Evolutionary conservation across 2,797 vertebrate genomes (phyloP).

Genomic region (Ateles fusciceps): DNA sequence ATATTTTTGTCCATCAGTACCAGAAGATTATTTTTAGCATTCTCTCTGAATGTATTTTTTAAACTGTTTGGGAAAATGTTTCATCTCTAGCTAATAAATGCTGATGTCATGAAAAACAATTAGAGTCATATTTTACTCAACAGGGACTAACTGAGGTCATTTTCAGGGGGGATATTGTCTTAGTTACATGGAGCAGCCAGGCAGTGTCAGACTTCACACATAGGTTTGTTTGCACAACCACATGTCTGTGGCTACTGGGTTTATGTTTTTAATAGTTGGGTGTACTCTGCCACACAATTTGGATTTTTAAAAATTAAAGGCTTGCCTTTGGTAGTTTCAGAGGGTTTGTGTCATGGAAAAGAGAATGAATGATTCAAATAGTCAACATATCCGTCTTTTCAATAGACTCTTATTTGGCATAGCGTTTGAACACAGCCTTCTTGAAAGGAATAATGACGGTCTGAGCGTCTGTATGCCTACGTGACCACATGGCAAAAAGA

Average conservation of each 20-base stretch:
- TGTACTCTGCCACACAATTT: constrained; percentile 29
- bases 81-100: background rate
- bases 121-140: background rate
- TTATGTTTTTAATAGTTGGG: constrained; percentile 63
- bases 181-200: background rate
- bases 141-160: background rate
- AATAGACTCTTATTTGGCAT: background rate
- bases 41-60: background rate
- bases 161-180: background rate
- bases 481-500: background rate
- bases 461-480: background rate
- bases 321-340: constrained; percentile 35
- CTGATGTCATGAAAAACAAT: constrained; percentile 9
- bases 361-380: constrained; percentile 51
- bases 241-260: constrained; percentile 49
- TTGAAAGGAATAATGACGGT: background rate
- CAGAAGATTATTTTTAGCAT: background rate
- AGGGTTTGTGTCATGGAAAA: constrained; percentile 64
- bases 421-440: background rate
- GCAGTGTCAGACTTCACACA: constrained; percentile 14
- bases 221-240: background rate
- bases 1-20: background rate
- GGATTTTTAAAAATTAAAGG: constrained; percentile 71
- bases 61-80: background rate
- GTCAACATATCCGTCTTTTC: constrained; percentile 24